These are phyloP conservation scores for Papilio helenus DNA, from an alignment of 1,140 invertebrate genomes.

Conservation along the genomic window DNA sequence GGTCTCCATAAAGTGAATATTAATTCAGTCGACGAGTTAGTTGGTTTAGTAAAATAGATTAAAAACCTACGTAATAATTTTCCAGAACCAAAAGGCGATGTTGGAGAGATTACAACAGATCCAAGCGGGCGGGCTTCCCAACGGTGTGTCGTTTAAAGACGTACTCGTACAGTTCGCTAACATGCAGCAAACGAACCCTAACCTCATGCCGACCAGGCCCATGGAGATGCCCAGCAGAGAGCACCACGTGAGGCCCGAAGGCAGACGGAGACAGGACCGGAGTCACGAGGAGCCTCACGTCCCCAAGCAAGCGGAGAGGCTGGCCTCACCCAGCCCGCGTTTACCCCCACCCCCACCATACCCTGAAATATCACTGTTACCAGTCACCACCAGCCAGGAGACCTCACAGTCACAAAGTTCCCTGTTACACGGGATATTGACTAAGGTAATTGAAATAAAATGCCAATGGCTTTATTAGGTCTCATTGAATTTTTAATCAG, in stretches of 20 bases:
- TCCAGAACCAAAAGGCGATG: constrained; percentile 78
- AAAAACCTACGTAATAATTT: constrained; percentile 18
- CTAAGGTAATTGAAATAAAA: constrained; percentile 83
- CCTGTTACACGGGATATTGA: constrained; percentile 89
- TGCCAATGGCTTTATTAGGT: neutral
- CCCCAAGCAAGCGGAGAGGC: constrained; percentile 58
- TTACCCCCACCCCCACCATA: constrained; percentile 86
- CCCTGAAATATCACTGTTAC: constrained; percentile 90
- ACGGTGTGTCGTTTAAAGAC: constrained; percentile 87
- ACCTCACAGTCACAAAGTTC: constrained; percentile 82
- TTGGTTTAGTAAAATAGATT: neutral
- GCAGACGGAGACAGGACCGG: constrained; percentile 55
- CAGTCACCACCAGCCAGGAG: constrained; percentile 83
- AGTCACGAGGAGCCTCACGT: constrained; percentile 60
- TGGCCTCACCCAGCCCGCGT: constrained; percentile 67
- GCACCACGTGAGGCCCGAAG: constrained; percentile 63
- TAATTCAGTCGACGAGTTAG: neutral
- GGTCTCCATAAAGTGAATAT: neutral
- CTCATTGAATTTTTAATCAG: constrained; percentile 18
- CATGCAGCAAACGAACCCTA: constrained; percentile 72
- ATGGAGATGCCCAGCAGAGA: constrained; percentile 62
- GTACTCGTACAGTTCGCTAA: constrained; percentile 91
- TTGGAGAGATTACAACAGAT: constrained; percentile 74
- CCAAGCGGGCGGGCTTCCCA: constrained; percentile 69
- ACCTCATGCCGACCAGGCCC: constrained; percentile 60